phyloP scores from a whole-genome alignment of 2,888 invertebrate species.

The Lepidocyrtoides sp. region DNA sequence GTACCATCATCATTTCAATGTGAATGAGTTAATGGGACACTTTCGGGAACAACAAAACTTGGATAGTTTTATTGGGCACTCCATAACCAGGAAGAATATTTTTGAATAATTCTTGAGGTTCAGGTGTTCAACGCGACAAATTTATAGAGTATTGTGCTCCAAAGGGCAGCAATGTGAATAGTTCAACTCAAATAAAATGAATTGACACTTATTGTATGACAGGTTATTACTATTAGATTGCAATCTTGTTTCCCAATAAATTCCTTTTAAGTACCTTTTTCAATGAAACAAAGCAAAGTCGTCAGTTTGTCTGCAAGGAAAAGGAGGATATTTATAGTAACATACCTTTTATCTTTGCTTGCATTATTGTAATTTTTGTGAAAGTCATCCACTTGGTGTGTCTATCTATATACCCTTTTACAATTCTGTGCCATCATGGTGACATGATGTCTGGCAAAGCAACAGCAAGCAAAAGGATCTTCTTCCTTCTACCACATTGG shows the following conservation, averaged over 20 bases:
- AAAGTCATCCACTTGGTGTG: conserved; percentile 59
- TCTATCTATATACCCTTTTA: not conserved
- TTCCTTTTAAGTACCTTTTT: not conserved
- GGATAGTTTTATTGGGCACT: too few relatives aligned
- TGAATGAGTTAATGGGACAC: conserved; percentile 47
- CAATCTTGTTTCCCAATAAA: not conserved
- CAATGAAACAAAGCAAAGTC: conserved; percentile 28
- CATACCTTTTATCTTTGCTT: conserved; percentile 15
- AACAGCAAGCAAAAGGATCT: too few relatives aligned
- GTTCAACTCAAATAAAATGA: conserved; percentile 3
- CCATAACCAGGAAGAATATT: not conserved
- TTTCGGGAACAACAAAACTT: too few relatives aligned
- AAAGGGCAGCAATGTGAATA: conserved; percentile 11
- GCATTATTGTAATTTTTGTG: conserved; percentile 50
- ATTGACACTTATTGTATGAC: not conserved
- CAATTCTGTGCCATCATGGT: conserved; percentile 64
- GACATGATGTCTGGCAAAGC: conserved; percentile 63
- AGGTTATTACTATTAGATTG: not conserved
- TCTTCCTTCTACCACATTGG: not conserved
- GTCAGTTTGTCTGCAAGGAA: conserved; percentile 26
- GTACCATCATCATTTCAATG: conserved; percentile 8
- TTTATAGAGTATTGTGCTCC: not conserved
- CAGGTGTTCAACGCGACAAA: conserved; percentile 76
- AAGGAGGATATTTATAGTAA: not conserved
- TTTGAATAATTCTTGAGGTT: conserved; percentile 11